These are phyloP conservation scores for Setophaga petechia DNA, from an alignment of 2,113 vertebrate species.

Conservation along the genomic window DNA sequence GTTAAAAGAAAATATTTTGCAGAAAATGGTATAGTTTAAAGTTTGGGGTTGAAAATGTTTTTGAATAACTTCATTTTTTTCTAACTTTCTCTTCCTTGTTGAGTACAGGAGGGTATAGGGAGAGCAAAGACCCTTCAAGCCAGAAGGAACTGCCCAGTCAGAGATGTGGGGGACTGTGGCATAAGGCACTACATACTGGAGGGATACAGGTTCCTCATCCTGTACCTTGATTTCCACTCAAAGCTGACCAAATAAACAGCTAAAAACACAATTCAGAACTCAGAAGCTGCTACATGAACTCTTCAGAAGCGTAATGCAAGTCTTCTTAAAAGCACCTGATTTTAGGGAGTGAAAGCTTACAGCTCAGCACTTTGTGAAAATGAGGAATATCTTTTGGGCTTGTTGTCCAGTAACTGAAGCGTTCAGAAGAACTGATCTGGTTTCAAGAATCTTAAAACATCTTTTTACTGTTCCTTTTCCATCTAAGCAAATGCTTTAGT, in stretches of 20 bases:
- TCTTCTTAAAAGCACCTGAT: neutral
- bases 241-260: neutral
- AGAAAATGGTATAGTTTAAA: rapidly evolving
- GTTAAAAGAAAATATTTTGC: neutral
- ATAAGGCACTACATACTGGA: neutral
- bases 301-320: neutral
- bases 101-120: neutral
- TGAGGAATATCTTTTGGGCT: neutral
- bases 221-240: neutral
- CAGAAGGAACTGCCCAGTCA: neutral
- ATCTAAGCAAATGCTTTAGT: conserved; percentile 31
- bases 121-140: neutral
- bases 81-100: neutral
- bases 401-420: neutral
- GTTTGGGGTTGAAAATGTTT: neutral
- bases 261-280: neutral
- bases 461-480: neutral
- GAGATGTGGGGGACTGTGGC: neutral
- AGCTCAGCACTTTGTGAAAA: neutral
- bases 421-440: neutral
- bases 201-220: neutral
- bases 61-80: rapidly evolving
- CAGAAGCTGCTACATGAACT: neutral
- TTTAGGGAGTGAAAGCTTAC: neutral
- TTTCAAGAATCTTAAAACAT: conserved; percentile 27